Evolutionary conservation across 2,113 vertebrate species (phyloP).

Genomic region (Dicerorhinus sumatrensis): DNA sequence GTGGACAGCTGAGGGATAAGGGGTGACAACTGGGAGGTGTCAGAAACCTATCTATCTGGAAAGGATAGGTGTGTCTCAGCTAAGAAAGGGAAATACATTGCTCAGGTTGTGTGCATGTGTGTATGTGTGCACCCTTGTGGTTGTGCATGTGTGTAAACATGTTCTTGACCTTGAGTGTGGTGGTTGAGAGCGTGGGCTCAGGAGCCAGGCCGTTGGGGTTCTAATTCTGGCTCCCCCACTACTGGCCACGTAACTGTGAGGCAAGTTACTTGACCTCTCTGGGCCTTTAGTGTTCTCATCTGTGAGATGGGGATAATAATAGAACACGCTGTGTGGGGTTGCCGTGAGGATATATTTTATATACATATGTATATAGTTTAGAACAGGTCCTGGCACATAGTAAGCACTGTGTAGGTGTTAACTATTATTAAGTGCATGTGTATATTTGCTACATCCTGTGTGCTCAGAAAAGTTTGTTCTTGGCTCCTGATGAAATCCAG

Average conservation of each 20-base stretch:
- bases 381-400: neutral
- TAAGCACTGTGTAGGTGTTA: neutral
- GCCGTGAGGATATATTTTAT: neutral
- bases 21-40: neutral
- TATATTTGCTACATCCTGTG: neutral
- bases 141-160: neutral
- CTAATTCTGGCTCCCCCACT: neutral
- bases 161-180: neutral
- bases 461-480: neutral
- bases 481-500: constrained; percentile 27
- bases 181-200: neutral
- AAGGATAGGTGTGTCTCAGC: neutral
- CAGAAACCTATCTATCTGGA: neutral
- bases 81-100: neutral
- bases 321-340: neutral
- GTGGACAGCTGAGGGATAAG: neutral
- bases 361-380: neutral
- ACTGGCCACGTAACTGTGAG: neutral
- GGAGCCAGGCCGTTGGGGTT: neutral
- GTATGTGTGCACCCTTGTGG: neutral
- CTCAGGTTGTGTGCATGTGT: neutral
- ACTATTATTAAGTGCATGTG: neutral
- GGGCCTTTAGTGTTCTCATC: neutral
- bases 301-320: neutral
- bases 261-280: neutral